Evolutionary conservation across 2,888 invertebrate genomes (phyloP).

Genomic region (Acronicta aceris): DNA sequence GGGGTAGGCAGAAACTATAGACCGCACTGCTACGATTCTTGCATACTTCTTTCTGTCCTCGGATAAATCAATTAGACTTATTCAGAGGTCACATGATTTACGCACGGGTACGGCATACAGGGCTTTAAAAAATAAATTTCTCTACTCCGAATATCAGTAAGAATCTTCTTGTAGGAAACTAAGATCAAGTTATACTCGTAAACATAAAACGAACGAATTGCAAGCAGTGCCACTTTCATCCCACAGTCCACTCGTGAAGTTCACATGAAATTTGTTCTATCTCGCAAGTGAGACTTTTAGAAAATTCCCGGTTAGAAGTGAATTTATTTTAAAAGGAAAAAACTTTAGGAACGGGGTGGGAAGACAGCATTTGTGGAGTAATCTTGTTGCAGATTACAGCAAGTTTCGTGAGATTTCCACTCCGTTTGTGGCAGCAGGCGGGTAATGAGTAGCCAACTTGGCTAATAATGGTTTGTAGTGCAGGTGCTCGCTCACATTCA

Average conservation of each 20-base stretch:
- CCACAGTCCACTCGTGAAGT: slow-evolving; percentile 33
- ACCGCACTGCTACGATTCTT: too few relatives aligned
- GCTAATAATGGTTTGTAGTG: slow-evolving; percentile 55
- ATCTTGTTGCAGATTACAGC: slow-evolving; percentile 47
- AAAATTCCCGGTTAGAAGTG: slow-evolving; percentile 41
- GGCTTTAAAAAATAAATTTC: too few relatives aligned
- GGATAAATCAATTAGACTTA: too few relatives aligned
- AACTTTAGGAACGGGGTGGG: slow-evolving; percentile 42
- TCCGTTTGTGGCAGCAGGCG: slow-evolving; percentile 34
- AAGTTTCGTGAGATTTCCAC: slow-evolving; percentile 49
- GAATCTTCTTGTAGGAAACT: slow-evolving; percentile 3
- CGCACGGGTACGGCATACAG: too few relatives aligned
- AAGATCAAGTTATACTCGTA: slow-evolving; percentile 22
- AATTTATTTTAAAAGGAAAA: slow-evolving; percentile 61
- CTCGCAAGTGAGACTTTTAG: slow-evolving; percentile 17
- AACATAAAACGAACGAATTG: slow-evolving; percentile 32
- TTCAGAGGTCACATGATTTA: too few relatives aligned
- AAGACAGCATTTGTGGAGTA: slow-evolving; percentile 48
- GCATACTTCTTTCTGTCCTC: too few relatives aligned
- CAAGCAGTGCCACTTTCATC: slow-evolving; percentile 13
- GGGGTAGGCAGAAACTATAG: too few relatives aligned
- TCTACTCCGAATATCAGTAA: too few relatives aligned
- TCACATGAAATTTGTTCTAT: slow-evolving; percentile 52
- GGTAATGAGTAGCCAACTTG: slow-evolving; percentile 64
- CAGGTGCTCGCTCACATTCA: slow-evolving; percentile 15